These are phyloP conservation scores for Hemiscyllium ocellatum DNA, from an alignment of 2,113 vertebrate genomes.

Conservation along the genomic window DNA sequence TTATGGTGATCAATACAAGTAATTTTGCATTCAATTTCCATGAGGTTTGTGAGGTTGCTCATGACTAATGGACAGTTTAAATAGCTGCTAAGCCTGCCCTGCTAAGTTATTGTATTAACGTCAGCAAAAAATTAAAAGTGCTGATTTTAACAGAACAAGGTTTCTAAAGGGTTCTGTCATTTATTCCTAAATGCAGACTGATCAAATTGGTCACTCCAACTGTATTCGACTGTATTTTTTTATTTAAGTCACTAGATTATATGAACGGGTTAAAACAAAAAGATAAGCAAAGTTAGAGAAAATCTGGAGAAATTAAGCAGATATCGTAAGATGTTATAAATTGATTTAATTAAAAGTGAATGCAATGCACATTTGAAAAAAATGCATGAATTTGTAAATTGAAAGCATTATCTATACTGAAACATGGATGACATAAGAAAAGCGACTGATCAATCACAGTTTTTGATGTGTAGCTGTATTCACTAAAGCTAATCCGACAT, in stretches of 20 bases:
- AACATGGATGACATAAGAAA: background rate
- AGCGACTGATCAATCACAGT: background rate
- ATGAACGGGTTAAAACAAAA: background rate
- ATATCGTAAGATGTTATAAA: background rate
- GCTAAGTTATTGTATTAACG: background rate
- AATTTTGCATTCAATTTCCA: background rate
- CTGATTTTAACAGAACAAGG: background rate
- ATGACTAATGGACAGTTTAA: background rate
- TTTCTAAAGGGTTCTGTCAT: background rate
- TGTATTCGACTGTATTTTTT: background rate
- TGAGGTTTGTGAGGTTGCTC: background rate
- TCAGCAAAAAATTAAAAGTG: background rate
- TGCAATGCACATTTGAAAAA: background rate
- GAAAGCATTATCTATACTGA: background rate
- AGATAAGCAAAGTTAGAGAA: background rate
- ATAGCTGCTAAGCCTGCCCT: background rate
- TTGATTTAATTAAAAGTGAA: background rate
- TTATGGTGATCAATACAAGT: background rate
- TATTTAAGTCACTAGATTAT: background rate
- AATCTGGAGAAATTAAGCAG: slow-evolving; percentile 8
- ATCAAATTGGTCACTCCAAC: background rate
- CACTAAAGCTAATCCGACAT: background rate
- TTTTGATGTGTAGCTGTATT: no score
- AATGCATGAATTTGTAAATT: background rate
- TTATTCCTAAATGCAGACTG: background rate